Percentiles rank a stretch among this genome's conserved stretches.
Evolutionary conservation across 2,888 invertebrate species (phyloP).

Genomic region (Sesia apiformis): DNA sequence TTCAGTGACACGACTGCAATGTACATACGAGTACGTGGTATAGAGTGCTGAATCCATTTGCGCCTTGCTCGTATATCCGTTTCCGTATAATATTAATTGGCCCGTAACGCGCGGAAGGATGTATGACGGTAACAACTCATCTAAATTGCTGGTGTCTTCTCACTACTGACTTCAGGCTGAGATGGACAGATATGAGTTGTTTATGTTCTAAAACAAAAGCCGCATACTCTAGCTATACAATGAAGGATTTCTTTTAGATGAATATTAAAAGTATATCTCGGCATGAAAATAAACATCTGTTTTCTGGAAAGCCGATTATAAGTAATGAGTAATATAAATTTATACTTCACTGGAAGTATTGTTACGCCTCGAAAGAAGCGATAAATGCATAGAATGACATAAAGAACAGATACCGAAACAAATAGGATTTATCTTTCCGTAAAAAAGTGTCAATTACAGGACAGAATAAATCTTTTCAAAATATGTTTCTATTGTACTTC

Average conservation of each 20-base stretch:
- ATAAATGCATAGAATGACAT: too few species aligned
- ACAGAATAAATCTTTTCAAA: slow-evolving; percentile 9
- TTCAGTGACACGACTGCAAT: background rate
- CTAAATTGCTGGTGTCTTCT: slow-evolving; percentile 44
- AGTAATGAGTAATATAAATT: background rate
- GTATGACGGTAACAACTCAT: slow-evolving; percentile 64
- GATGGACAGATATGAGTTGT: slow-evolving; percentile 13
- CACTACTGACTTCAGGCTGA: slow-evolving; percentile 15
- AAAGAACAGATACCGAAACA: too few species aligned
- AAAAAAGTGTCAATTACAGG: slow-evolving; percentile 3
- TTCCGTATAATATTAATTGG: slow-evolving; percentile 71
- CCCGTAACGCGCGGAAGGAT: slow-evolving; percentile 66
- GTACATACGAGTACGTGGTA: background rate
- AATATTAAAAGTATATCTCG: too few species aligned
- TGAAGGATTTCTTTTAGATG: too few species aligned
- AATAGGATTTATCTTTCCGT: slow-evolving; percentile 1
- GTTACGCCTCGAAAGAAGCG: too few species aligned
- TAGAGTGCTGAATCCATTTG: slow-evolving; percentile 52
- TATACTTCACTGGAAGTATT: background rate
- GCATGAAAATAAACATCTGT: too few species aligned
- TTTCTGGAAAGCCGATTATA: background rate
- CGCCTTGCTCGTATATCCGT: slow-evolving; percentile 61
- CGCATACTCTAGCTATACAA: too few species aligned
- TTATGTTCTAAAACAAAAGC: too few species aligned
- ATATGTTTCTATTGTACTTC: slow-evolving; percentile 48